Evolutionary conservation across 2,113 vertebrate genomes (phyloP).

Genomic region (Raja brachyura): DNA sequence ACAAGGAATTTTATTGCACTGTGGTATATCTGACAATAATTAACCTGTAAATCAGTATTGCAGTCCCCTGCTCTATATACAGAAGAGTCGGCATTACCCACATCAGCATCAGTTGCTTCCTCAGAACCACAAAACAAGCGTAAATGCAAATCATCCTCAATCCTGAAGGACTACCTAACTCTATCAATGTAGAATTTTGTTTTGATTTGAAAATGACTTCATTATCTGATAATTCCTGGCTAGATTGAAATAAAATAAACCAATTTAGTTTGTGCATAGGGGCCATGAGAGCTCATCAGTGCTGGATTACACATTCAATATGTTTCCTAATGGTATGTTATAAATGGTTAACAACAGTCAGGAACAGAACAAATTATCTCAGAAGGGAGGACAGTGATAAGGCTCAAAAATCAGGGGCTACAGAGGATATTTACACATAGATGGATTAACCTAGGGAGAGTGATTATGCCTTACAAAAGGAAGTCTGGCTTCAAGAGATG

Average conservation of each 20-base stretch:
- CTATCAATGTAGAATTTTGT: not conserved
- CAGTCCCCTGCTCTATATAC: too few relatives aligned
- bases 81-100: too few relatives aligned
- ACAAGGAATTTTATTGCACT: too few relatives aligned
- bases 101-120: too few relatives aligned
- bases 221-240: not conserved
- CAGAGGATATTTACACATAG: not conserved
- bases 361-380: not conserved
- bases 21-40: not conserved
- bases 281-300: not conserved
- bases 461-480: not conserved
- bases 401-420: not conserved
- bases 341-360: not conserved
- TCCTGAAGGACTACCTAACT: too few relatives aligned
- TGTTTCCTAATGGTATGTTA: not conserved
- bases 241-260: not conserved
- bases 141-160: too few relatives aligned
- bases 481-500: not conserved
- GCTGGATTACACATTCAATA: not conserved
- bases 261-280: not conserved
- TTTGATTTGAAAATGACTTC: not conserved
- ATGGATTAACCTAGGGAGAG: not conserved
- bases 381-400: not conserved
- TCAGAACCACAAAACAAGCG: too few relatives aligned
- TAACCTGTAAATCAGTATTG: not conserved